Percentiles rank a stretch among this genome's conserved stretches.
phyloP scores from a whole-genome alignment of 2,888 invertebrate genomes.

The Phania funesta region DNA sequence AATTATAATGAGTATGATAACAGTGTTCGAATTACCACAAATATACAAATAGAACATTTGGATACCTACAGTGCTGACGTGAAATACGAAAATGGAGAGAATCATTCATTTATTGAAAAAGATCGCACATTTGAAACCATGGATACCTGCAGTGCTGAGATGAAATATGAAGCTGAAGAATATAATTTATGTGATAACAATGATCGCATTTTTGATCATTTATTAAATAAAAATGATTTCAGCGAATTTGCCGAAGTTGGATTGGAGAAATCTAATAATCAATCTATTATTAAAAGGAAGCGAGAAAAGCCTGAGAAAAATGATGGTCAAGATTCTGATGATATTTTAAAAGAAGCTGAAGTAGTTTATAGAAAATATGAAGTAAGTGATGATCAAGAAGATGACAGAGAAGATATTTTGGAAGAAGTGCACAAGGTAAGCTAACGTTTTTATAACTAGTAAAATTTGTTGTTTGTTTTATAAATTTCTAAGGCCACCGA shows the following conservation, averaged over 20 bases:
- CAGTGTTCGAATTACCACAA: constrained; percentile 45
- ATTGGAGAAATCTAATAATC: not conserved
- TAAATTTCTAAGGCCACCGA: not conserved
- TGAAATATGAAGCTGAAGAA: too few species aligned
- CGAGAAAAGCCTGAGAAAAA: not conserved
- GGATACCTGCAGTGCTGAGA: too few species aligned
- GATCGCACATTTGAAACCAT: too few species aligned
- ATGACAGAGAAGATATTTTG: constrained; percentile 73
- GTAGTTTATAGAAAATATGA: constrained; percentile 72
- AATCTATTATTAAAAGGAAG: constrained; percentile 2
- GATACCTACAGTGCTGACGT: constrained; percentile 67
- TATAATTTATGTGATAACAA: too few species aligned
- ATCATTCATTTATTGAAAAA: constrained; percentile 74
- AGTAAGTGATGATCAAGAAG: constrained; percentile 64
- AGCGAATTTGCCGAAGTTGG: not conserved
- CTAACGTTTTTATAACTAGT: not conserved
- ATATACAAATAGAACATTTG: constrained; percentile 50
- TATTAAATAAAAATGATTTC: constrained; percentile 72
- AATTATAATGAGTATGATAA: constrained; percentile 65
- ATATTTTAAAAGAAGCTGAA: constrained; percentile 74
- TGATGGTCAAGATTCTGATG: constrained; percentile 48
- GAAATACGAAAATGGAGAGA: constrained; percentile 73
- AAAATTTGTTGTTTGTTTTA: not conserved
- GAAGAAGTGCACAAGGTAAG: constrained; percentile 68
- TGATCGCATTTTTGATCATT: constrained; percentile 73